These are phyloP conservation scores for Philopotamus ludificatus DNA, from an alignment of 1,140 invertebrate genomes.

Conservation along the genomic window DNA sequence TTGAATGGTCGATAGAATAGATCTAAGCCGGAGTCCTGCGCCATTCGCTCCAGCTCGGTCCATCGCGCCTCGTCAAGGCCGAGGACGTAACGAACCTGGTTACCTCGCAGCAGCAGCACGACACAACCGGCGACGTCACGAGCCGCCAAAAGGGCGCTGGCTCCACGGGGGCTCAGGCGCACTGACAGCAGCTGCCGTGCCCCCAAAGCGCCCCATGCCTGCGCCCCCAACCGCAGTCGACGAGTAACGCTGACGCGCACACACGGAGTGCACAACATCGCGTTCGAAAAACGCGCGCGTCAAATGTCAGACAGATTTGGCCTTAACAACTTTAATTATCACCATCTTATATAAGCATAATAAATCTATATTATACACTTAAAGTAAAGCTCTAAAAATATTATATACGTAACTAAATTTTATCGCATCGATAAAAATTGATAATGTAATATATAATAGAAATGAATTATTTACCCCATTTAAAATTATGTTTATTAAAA, in stretches of 20 bases:
- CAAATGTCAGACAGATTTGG: background rate
- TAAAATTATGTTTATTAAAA: too few relatives aligned
- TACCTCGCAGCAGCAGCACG: slow-evolving; percentile 19
- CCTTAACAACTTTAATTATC: background rate
- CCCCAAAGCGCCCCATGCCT: slow-evolving; percentile 24
- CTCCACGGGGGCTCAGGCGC: too few relatives aligned
- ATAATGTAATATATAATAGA: too few relatives aligned
- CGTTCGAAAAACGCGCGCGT: background rate
- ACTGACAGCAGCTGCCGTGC: too few relatives aligned
- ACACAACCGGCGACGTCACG: slow-evolving; percentile 16
- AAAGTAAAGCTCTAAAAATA: too few relatives aligned
- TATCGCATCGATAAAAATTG: too few relatives aligned
- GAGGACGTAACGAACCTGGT: slow-evolving; percentile 18
- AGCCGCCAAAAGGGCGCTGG: slow-evolving; percentile 25
- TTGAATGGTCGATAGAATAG: slow-evolving; percentile 31
- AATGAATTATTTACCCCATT: too few relatives aligned
- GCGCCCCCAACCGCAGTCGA: slow-evolving; percentile 9
- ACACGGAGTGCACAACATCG: background rate
- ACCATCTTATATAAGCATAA: too few relatives aligned
- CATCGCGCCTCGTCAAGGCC: slow-evolving; percentile 18
- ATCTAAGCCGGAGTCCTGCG: background rate
- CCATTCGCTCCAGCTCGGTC: slow-evolving; percentile 22
- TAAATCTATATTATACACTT: too few relatives aligned
- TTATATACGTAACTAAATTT: too few relatives aligned
- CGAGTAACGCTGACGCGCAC: background rate